Conservation (phyloP, 2,113 vertebrate genomes). For the Gambusia affinis region DNA sequence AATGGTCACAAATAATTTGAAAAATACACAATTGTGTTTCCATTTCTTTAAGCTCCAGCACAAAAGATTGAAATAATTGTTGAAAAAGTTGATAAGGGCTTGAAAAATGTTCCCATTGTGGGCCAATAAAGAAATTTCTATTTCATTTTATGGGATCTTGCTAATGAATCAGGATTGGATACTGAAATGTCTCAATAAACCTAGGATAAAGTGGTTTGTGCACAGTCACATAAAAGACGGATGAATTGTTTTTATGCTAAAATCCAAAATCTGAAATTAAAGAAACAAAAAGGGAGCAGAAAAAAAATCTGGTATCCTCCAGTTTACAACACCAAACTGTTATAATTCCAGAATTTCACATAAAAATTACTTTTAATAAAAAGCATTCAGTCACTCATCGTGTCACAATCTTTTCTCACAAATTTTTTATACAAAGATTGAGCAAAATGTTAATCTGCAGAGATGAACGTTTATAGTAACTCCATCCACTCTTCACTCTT, state of each 20-base stretch:
- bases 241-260: not conserved
- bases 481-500: not conserved
- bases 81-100: no score
- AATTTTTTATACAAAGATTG: slow-evolving; percentile 28
- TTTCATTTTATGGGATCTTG: not conserved
- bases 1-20: not conserved
- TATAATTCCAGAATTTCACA: not conserved
- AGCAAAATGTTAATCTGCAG: slow-evolving; percentile 8
- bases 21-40: not conserved
- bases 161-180: no score
- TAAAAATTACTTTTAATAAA: not conserved
- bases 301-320: not conserved
- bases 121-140: no score
- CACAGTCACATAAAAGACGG: not conserved
- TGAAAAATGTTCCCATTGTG: not conserved
- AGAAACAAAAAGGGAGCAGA: not conserved
- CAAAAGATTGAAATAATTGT: no score
- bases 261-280: not conserved
- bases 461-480: slow-evolving; percentile 6
- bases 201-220: not conserved
- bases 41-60: not conserved
- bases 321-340: not conserved
- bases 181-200: not conserved
- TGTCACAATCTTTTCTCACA: slow-evolving; percentile 38
- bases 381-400: slow-evolving; percentile 2